A percentile compares a stretch with the other conserved stretches of the same genome.
Evolutionary conservation across 2,113 vertebrate genomes (phyloP).

Genomic region (Gymnocephalus cernua): DNA sequence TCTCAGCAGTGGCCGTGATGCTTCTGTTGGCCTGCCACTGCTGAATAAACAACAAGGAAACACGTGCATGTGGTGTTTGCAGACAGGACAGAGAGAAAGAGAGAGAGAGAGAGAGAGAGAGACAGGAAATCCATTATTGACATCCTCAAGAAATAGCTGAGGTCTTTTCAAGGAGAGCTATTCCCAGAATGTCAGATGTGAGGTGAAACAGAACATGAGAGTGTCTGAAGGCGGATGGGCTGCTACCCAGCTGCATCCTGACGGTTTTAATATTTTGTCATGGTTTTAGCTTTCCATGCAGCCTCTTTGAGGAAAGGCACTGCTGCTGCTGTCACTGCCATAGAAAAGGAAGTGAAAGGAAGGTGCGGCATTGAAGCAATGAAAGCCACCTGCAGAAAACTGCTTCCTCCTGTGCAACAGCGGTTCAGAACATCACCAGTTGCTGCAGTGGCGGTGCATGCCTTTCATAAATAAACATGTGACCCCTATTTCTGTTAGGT

Average conservation of each 20-base stretch:
- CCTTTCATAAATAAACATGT: constrained; percentile 35
- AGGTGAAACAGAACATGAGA: constrained; percentile 27
- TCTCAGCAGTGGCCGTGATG: constrained; percentile 18
- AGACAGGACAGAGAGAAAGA: constrained; percentile 7
- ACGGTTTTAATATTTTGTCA: constrained; percentile 47
- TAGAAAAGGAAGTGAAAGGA: constrained; percentile 63
- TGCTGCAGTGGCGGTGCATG: neutral
- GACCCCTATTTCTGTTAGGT: constrained; percentile 8
- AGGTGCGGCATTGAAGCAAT: constrained; percentile 32
- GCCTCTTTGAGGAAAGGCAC: constrained; percentile 27
- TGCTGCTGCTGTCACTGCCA: constrained; percentile 23
- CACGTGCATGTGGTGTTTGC: constrained; percentile 47
- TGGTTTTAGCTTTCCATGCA: constrained; percentile 38
- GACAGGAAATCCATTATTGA: constrained; percentile 47
- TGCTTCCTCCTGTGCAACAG: constrained; percentile 55
- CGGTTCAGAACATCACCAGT: constrained; percentile 56
- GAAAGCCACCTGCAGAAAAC: constrained; percentile 28
- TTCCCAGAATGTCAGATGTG: constrained; percentile 48
- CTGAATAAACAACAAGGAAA: constrained; percentile 52
- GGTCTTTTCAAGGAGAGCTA: constrained; percentile 42
- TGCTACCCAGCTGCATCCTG: constrained; percentile 66
- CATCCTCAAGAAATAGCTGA: constrained; percentile 37
- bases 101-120: constrained; percentile 3
- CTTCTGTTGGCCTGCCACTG: constrained; percentile 21
- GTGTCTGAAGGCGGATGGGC: constrained; percentile 41